Conservation (phyloP, 2,113 vertebrate genomes). For the Plotosus lineatus region DNA sequence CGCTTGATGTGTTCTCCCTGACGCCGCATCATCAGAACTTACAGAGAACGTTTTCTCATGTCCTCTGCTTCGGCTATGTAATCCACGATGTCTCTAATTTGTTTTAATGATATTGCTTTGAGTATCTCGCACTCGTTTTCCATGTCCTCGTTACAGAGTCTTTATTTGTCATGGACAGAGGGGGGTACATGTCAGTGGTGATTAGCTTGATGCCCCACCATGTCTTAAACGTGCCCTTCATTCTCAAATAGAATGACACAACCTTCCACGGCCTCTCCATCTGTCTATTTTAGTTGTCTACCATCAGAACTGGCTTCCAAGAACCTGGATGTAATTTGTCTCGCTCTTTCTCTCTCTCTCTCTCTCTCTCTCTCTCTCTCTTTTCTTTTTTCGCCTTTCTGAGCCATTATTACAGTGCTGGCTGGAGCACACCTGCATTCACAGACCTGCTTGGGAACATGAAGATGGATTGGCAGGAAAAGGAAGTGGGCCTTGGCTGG, state of each 20-base stretch:
- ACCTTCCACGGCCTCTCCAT: conserved; percentile 48
- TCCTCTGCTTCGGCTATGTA: neutral
- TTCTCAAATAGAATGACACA: conserved; percentile 57
- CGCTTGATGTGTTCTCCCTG: neutral
- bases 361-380: conserved; percentile 42
- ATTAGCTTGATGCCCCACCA: conserved; percentile 50
- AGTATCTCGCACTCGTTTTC: conserved; percentile 23
- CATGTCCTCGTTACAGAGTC: conserved; percentile 50
- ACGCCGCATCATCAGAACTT: neutral
- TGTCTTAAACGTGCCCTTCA: conserved; percentile 63
- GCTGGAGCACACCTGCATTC: conserved; percentile 50
- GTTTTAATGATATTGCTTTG: neutral
- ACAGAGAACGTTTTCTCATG: neutral
- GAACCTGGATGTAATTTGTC: conserved; percentile 57
- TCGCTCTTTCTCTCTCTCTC: conserved; percentile 45
- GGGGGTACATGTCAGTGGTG: conserved; percentile 51
- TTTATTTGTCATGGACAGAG: conserved; percentile 29
- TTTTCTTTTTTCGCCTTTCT: too few species aligned
- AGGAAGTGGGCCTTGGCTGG: conserved; percentile 59
- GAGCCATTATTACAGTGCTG: conserved; percentile 48
- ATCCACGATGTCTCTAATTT: neutral
- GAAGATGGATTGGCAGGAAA: conserved; percentile 67
- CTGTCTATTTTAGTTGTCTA: conserved; percentile 49
- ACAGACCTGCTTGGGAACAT: conserved; percentile 61
- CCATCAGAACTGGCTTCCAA: conserved; percentile 31